Conservation (phyloP, 2,797 vertebrate genomes). For the Phylloscopus collybita region DNA sequence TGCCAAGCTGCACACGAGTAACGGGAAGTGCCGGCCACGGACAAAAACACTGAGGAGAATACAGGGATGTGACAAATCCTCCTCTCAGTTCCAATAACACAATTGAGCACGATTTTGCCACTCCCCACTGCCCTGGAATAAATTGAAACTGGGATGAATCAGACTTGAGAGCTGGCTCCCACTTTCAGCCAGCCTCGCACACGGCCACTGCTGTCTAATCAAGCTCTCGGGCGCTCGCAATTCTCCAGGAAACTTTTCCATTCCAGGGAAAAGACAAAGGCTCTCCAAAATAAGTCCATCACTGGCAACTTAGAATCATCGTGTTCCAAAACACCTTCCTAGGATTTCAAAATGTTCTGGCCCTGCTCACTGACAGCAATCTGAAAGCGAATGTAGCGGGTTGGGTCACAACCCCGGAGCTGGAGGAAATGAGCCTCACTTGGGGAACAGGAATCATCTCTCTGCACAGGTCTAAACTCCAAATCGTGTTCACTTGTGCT, state of each 20-base stretch:
- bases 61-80: constrained; percentile 16
- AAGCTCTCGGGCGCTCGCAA: background rate
- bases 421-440: background rate
- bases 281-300: background rate
- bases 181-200: background rate
- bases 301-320: background rate
- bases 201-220: background rate
- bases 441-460: background rate
- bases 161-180: background rate
- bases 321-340: background rate
- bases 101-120: background rate
- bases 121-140: background rate
- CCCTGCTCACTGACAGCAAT: background rate
- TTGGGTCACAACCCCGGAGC: background rate
- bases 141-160: background rate
- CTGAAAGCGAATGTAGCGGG: background rate
- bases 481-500: background rate
- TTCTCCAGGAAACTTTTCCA: background rate
- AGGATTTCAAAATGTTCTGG: background rate
- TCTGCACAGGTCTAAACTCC: background rate
- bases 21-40: background rate
- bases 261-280: background rate
- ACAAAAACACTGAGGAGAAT: background rate
- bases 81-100: background rate
- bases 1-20: background rate